A percentile compares a stretch with the other conserved stretches of the same genome.
Evolutionary conservation across 2,797 vertebrate species (phyloP).

Genomic region (Rhinatrema bivittatum): DNA sequence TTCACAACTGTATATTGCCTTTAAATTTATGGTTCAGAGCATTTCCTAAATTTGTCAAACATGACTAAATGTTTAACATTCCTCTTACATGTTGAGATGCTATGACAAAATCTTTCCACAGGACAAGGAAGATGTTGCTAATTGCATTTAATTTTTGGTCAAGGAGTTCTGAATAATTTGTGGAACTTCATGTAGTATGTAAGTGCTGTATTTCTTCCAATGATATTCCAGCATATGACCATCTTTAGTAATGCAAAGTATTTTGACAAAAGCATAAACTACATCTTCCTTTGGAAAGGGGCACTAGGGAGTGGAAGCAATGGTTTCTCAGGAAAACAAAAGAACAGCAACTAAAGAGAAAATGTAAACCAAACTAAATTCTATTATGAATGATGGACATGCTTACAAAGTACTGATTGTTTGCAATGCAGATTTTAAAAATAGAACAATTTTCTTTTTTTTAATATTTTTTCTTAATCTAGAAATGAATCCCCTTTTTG

Average conservation of each 20-base stretch:
- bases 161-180: too few relatives aligned
- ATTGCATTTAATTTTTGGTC: too few relatives aligned
- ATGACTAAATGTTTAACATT: too few relatives aligned
- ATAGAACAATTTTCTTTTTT: slow-evolving; percentile 71
- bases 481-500: slow-evolving; percentile 63
- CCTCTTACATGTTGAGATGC: slow-evolving; percentile 5
- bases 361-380: slow-evolving; percentile 14
- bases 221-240: too few relatives aligned
- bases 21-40: too few relatives aligned
- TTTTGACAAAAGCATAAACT: slow-evolving; percentile 10
- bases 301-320: slow-evolving; percentile 18
- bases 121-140: too few relatives aligned
- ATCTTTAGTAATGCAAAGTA: neutral
- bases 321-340: slow-evolving; percentile 20
- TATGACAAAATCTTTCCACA: slow-evolving; percentile 3
- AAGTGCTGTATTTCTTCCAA: too few relatives aligned
- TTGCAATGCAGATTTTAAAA: slow-evolving; percentile 76
- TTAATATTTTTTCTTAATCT: slow-evolving; percentile 48
- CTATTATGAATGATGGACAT: slow-evolving; percentile 15
- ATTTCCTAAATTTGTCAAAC: too few relatives aligned
- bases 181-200: too few relatives aligned
- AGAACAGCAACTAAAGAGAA: slow-evolving; percentile 16
- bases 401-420: slow-evolving; percentile 46
- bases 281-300: slow-evolving; percentile 16
- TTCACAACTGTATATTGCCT: too few relatives aligned